Percentiles rank a stretch among this genome's conserved stretches.
phyloP scores from a whole-genome alignment of 2,888 invertebrate species.

The Saturnia pavonia region DNA sequence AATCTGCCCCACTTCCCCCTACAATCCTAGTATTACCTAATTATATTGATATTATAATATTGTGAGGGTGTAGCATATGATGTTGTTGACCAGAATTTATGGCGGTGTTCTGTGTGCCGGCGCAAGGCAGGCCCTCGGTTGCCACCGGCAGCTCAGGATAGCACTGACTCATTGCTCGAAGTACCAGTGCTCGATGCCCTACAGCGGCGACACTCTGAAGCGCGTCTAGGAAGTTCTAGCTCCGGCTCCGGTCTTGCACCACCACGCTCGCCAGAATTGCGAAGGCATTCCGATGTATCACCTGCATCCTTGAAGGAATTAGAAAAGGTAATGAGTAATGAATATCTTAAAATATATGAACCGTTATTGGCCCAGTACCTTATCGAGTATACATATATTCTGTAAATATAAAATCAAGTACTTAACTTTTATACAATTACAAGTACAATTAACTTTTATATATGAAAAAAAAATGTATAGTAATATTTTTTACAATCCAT shows the following conservation, averaged over 20 bases:
- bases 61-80: not conserved
- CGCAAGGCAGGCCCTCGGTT: constrained; percentile 90
- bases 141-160: constrained; percentile 89
- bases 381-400: not conserved
- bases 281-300: constrained; percentile 93
- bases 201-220: constrained; percentile 91
- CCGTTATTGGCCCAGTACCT: not conserved
- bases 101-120: constrained; percentile 95
- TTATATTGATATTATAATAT: not conserved
- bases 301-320: constrained; percentile 93
- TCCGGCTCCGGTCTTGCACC: constrained; percentile 87
- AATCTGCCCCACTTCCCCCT: no score
- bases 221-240: constrained; percentile 77
- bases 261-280: constrained; percentile 90
- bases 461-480: not conserved
- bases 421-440: not conserved
- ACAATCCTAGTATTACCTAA: not conserved
- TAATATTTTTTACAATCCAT: not conserved
- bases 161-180: constrained; percentile 91
- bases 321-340: constrained; percentile 87
- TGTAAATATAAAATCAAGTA: not conserved
- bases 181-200: constrained; percentile 90
- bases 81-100: constrained; percentile 81
- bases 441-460: no score
- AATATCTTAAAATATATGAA: not conserved